Conservation (phyloP, 2,113 vertebrate species). For the Jacana jacana region DNA sequence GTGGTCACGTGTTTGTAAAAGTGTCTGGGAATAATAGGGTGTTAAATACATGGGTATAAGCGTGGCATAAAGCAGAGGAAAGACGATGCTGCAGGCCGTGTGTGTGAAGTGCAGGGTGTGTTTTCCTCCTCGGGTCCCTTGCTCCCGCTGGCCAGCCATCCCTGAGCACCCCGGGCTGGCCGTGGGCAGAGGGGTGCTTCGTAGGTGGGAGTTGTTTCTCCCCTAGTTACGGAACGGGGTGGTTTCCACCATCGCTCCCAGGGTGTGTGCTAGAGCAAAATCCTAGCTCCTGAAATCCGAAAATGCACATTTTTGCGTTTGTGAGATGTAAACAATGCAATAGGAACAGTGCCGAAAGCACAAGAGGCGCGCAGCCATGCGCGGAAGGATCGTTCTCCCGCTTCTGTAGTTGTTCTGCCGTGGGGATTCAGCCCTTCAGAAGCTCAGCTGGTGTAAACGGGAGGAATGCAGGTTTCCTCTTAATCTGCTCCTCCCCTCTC, state of each 20-base stretch:
- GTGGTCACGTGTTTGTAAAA: rapidly evolving
- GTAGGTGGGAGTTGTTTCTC: background rate
- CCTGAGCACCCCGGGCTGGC: background rate
- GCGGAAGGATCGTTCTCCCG: rapidly evolving
- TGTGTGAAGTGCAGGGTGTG: rapidly evolving
- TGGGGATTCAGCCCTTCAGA: background rate
- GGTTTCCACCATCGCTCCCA: background rate
- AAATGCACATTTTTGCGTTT: rapidly evolving
- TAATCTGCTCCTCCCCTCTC: background rate
- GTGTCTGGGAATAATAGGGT: background rate
- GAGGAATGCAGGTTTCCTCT: background rate
- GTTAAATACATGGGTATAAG: rapidly evolving
- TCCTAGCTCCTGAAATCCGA: background rate
- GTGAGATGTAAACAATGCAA: rapidly evolving
- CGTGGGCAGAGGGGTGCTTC: background rate
- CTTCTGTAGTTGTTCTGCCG: background rate
- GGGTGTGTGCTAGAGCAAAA: background rate
- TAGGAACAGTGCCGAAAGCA: background rate
- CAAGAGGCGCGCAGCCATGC: rapidly evolving
- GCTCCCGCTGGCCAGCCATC: background rate
- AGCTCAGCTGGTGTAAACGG: background rate
- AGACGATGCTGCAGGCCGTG: rapidly evolving
- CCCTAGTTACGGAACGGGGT: rapidly evolving
- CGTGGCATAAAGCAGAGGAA: rapidly evolving
- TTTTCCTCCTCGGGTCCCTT: background rate